Conservation (phyloP, 2,797 vertebrate genomes). For the Basileuterus tristriatus region DNA sequence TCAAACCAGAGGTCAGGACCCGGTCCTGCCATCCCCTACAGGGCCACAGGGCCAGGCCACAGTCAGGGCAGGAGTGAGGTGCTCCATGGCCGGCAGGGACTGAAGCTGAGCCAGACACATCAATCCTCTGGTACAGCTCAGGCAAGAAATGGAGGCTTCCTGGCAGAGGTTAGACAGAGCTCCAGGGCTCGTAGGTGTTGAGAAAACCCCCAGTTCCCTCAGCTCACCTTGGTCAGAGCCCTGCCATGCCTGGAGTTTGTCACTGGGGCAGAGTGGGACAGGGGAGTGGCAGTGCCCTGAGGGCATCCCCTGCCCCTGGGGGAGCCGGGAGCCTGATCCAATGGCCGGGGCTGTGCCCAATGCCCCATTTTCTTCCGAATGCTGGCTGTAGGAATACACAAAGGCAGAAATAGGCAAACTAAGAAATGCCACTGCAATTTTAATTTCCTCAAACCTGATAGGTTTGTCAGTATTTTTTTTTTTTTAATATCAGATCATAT, state of each 20-base stretch:
- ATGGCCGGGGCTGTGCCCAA: rapidly evolving
- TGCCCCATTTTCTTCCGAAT: background rate
- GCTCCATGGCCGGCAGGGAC: rapidly evolving
- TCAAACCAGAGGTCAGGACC: background rate
- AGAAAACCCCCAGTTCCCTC: rapidly evolving
- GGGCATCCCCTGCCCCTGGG: rapidly evolving
- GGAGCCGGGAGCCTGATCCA: rapidly evolving
- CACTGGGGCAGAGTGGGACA: background rate
- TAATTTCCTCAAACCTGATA: background rate
- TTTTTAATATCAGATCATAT: background rate
- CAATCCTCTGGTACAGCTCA: rapidly evolving
- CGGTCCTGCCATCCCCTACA: background rate
- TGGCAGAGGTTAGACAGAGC: background rate
- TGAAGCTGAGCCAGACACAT: rapidly evolving
- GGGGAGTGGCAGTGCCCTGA: rapidly evolving
- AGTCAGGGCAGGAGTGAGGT: rapidly evolving
- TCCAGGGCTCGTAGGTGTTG: rapidly evolving
- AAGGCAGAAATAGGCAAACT: background rate
- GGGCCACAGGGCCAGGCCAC: rapidly evolving
- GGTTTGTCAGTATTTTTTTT: background rate
- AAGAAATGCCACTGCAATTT: background rate
- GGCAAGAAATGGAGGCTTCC: rapidly evolving
- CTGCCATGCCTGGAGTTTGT: background rate
- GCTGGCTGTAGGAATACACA: background rate
- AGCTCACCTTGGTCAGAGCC: background rate